These are phyloP conservation scores for Andrena haemorrhoa DNA, from an alignment of 2,888 invertebrate genomes.

Conservation along the genomic window DNA sequence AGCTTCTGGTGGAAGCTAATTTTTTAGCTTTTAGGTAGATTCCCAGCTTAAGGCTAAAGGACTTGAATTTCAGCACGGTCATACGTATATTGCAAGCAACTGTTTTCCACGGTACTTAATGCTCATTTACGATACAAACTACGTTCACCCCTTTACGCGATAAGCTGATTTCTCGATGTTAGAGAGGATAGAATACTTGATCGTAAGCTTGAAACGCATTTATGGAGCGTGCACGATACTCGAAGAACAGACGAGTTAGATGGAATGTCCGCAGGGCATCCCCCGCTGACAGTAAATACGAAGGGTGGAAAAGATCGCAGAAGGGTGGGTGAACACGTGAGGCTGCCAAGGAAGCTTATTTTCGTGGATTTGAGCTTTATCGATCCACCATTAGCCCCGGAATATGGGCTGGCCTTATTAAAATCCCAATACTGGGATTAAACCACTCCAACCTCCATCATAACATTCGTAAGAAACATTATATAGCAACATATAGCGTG, in stretches of 20 bases:
- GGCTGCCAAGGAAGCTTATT: conserved; percentile 64
- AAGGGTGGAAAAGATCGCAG: conserved; percentile 65
- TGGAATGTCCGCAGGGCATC: conserved; percentile 62
- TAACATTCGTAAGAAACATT: no score
- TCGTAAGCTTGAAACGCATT: conserved; percentile 53
- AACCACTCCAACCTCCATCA: no score
- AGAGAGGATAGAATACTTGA: conserved; percentile 57
- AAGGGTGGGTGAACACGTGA: conserved; percentile 51
- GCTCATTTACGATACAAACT: conserved; percentile 26
- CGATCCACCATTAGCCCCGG: conserved; percentile 50
- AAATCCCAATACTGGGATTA: conserved; percentile 6
- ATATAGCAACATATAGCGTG: no score
- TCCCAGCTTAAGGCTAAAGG: no score
- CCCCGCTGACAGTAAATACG: conserved; percentile 65
- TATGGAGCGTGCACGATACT: conserved; percentile 40
- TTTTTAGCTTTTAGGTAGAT: no score
- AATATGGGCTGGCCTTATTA: conserved; percentile 9
- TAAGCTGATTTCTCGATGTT: conserved; percentile 50
- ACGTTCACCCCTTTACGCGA: conserved; percentile 43
- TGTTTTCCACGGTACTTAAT: conserved; percentile 8
- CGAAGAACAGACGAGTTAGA: conserved; percentile 56
- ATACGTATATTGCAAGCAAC: not conserved
- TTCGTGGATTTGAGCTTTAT: conserved; percentile 59
- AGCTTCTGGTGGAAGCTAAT: no score
- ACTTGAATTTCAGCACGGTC: no score